Evolutionary conservation across 2,113 vertebrate species (phyloP).

Genomic region (Notarius quadriscutis): DNA sequence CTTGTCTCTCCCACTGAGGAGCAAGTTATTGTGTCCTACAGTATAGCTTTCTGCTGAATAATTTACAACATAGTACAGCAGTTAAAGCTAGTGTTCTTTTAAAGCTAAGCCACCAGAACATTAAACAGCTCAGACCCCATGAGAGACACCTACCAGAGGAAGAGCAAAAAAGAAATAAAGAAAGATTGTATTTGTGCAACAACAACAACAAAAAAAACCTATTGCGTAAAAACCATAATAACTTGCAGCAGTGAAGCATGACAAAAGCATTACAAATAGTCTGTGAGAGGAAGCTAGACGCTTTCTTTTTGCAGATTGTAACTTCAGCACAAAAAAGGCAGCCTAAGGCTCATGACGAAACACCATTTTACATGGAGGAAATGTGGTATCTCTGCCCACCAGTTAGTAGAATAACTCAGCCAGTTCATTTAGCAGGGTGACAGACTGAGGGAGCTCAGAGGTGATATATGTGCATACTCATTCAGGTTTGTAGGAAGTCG

Average conservation of each 20-base stretch:
- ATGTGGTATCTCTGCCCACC: conserved; percentile 2
- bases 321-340: conserved; percentile 11
- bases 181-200: background rate
- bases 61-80: conserved; percentile 63
- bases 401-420: conserved; percentile 1
- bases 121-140: conserved; percentile 27
- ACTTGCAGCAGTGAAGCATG: background rate
- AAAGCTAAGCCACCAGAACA: conserved; percentile 38
- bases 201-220: background rate
- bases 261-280: conserved; percentile 14
- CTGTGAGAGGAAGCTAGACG: background rate
- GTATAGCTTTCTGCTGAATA: conserved; percentile 70
- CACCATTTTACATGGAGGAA: background rate
- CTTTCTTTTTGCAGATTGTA: background rate
- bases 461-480: conserved; percentile 5
- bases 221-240: background rate
- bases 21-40: conserved; percentile 56
- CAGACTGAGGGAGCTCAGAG: conserved; percentile 5
- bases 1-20: conserved; percentile 63
- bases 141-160: conserved; percentile 50
- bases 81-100: conserved; percentile 61
- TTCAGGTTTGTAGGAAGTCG: background rate
- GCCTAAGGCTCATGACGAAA: conserved; percentile 10
- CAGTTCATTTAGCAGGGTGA: conserved; percentile 18
- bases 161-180: background rate